phyloP scores from a whole-genome alignment of 2,797 vertebrate species.

The Euthynnus affinis region DNA sequence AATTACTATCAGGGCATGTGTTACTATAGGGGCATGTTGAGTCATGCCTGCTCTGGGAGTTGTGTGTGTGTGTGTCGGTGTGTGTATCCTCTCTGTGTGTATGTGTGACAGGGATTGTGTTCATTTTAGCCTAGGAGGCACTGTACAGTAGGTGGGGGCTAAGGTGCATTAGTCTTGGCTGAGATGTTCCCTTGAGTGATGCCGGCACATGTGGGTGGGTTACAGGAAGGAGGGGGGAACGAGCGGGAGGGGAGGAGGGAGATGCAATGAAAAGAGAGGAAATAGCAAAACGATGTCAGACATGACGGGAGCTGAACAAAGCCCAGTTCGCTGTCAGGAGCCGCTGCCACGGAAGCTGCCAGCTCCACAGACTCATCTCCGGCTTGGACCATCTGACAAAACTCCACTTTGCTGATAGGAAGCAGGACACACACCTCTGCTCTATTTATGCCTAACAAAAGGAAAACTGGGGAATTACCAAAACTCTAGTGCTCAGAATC shows the following conservation, averaged over 20 bases:
- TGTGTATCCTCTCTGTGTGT: conserved; percentile 29
- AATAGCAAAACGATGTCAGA: conserved; percentile 71
- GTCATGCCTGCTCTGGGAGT: conserved; percentile 73
- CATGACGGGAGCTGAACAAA: conserved; percentile 70
- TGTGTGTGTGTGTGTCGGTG: conserved; percentile 27
- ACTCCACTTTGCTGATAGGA: conserved; percentile 21
- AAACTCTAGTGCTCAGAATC: neutral
- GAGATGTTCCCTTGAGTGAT: conserved; percentile 77
- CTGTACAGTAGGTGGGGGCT: conserved; percentile 66
- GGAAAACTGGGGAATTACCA: conserved; percentile 2
- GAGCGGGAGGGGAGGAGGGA: conserved; percentile 4
- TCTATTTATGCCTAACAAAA: conserved; percentile 18
- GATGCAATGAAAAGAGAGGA: conserved; percentile 61
- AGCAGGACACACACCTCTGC: conserved; percentile 17
- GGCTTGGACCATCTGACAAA: conserved; percentile 54
- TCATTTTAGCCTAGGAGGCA: conserved; percentile 65
- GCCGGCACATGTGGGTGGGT: conserved; percentile 61
- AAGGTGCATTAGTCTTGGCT: conserved; percentile 76
- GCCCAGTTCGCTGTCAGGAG: conserved; percentile 54
- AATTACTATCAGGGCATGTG: conserved; percentile 79
- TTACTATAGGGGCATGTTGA: conserved; percentile 77
- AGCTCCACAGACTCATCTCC: conserved; percentile 49
- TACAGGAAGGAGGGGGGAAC: conserved; percentile 27
- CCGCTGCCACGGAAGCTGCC: conserved; percentile 38
- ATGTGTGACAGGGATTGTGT: conserved; percentile 63